These are phyloP conservation scores for Drosophila kanekoi DNA, from an alignment of 2,888 invertebrate species.

Conservation along the genomic window DNA sequence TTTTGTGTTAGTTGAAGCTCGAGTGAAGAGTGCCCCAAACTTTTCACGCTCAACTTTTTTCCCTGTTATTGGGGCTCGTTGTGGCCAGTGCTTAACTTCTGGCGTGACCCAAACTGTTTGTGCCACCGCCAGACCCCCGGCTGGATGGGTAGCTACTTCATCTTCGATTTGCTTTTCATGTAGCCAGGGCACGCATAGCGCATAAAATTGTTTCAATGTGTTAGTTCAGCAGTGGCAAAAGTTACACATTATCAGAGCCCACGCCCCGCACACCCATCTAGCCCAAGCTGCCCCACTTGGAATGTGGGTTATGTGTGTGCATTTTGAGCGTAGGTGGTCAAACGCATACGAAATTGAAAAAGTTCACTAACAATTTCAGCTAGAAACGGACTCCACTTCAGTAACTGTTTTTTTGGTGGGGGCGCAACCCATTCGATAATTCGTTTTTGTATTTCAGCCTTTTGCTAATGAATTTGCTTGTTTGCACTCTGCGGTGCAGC, in stretches of 20 bases:
- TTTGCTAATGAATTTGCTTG: conserved; percentile 70
- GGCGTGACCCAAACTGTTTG: conserved; percentile 31
- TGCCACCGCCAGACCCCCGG: conserved; percentile 9
- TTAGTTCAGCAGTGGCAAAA: conserved; percentile 49
- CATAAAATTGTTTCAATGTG: conserved; percentile 74
- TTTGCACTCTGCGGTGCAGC: conserved; percentile 50
- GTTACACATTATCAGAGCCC: conserved; percentile 53
- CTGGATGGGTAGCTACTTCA: conserved; percentile 49
- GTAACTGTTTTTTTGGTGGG: conserved; percentile 24
- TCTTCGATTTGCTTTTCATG: conserved; percentile 79
- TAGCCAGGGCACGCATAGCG: conserved; percentile 76
- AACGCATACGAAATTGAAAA: conserved; percentile 74
- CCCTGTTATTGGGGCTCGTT: conserved; percentile 11
- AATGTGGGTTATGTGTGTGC: conserved; percentile 57
- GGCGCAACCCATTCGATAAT: conserved; percentile 39
- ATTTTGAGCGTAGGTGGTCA: conserved; percentile 48
- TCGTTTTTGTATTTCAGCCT: conserved; percentile 51
- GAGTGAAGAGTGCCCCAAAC: conserved; percentile 22
- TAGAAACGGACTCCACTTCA: conserved; percentile 17
- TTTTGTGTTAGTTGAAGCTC: conserved; percentile 37
- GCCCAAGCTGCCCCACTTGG: conserved; percentile 16
- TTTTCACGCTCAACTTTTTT: conserved; percentile 38
- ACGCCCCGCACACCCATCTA: not conserved
- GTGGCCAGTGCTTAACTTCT: conserved; percentile 55
- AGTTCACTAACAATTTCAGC: conserved; percentile 56